phyloP scores from a whole-genome alignment of 2,888 invertebrate species.

The Nemotelus pantherinus region DNA sequence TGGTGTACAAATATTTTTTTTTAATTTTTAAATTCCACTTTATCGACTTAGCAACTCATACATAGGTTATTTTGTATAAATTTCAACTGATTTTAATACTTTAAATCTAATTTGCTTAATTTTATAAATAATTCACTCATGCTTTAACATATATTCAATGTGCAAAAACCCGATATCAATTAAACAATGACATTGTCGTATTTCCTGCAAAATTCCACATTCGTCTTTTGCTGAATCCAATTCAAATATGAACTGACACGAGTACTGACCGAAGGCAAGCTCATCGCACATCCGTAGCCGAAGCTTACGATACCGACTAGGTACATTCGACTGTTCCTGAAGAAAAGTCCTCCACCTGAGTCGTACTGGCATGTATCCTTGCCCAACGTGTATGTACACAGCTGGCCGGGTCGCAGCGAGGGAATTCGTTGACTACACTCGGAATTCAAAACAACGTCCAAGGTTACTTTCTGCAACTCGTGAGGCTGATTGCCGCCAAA shows the following conservation, averaged over 20 bases:
- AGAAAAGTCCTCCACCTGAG: slow-evolving; percentile 66
- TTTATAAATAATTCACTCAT: no score
- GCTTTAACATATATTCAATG: no score
- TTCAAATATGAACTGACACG: slow-evolving; percentile 65
- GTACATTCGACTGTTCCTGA: slow-evolving; percentile 62
- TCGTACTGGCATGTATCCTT: slow-evolving; percentile 65
- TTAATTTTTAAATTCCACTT: no score
- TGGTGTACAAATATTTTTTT: no score
- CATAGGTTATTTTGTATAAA: no score
- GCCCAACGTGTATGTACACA: slow-evolving; percentile 62
- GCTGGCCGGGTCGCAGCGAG: slow-evolving; percentile 33
- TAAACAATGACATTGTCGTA: no score
- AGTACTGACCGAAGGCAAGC: slow-evolving; percentile 65
- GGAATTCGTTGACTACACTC: slow-evolving; percentile 59
- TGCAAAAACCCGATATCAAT: no score
- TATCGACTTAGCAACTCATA: no score
- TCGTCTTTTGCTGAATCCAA: slow-evolving; percentile 63
- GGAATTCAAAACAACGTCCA: slow-evolving; percentile 61
- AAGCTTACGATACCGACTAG: slow-evolving; percentile 65
- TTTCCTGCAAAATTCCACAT: slow-evolving; percentile 8
- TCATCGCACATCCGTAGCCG: slow-evolving; percentile 65
- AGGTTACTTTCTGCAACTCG: slow-evolving; percentile 62
- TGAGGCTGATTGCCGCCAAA: slow-evolving; percentile 64
- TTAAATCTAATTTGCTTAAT: no score
- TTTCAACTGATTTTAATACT: no score